These are phyloP conservation scores for Phalanger gymnotis DNA, from an alignment of 2,797 vertebrate genomes.

Conservation along the genomic window DNA sequence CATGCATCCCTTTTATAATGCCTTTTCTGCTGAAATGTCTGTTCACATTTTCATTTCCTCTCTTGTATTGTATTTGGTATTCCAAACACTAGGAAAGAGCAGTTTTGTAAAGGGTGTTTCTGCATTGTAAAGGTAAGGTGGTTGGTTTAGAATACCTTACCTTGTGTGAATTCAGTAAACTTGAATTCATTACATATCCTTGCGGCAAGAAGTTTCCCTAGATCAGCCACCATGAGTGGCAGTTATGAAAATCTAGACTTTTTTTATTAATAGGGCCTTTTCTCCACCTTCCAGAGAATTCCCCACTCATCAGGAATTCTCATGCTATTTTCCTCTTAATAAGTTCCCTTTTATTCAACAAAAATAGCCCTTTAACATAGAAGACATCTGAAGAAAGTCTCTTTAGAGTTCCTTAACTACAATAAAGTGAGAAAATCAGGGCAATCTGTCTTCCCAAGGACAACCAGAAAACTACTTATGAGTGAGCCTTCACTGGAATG, in stretches of 20 bases:
- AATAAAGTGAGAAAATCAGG: conserved; percentile 16
- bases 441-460: conserved; percentile 17
- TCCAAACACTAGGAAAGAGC: conserved; percentile 7
- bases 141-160: neutral
- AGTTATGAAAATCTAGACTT: neutral
- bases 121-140: neutral
- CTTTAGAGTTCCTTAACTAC: conserved; percentile 11
- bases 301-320: neutral
- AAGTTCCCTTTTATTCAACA: neutral
- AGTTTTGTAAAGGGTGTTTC: neutral
- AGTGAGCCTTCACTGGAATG: neutral
- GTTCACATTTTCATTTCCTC: conserved; percentile 48
- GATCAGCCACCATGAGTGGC: neutral
- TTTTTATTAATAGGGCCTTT: neutral
- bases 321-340: neutral
- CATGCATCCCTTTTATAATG: conserved; percentile 40
- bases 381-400: neutral
- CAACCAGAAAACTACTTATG: neutral
- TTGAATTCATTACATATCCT: neutral
- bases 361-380: neutral
- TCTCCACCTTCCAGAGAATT: neutral
- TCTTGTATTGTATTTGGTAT: conserved; percentile 22
- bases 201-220: neutral
- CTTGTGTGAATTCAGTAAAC: neutral
- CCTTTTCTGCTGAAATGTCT: conserved; percentile 55